Evolutionary conservation across 2,888 invertebrate species (phyloP).

Genomic region (Luperina nickerlii): DNA sequence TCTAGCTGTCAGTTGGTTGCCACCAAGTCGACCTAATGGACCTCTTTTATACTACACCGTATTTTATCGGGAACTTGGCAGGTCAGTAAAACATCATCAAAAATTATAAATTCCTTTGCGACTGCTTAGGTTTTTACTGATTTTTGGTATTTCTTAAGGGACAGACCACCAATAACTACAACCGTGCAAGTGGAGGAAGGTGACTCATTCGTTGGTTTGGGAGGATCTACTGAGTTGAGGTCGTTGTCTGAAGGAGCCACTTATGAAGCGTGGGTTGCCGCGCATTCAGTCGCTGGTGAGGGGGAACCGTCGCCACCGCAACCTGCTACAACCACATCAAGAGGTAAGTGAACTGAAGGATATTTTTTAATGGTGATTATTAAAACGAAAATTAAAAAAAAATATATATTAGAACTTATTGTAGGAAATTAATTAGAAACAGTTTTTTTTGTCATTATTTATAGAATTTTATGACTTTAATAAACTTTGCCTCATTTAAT

Average conservation of each 20-base stretch:
- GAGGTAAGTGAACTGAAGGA: slow-evolving; percentile 85
- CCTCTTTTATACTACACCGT: slow-evolving; percentile 95
- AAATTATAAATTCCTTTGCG: background rate
- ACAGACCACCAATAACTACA: slow-evolving; percentile 86
- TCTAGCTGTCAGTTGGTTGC: slow-evolving; percentile 95
- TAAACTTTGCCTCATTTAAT: background rate
- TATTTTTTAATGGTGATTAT: background rate
- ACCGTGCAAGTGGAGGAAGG: slow-evolving; percentile 85
- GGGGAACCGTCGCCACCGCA: slow-evolving; percentile 94
- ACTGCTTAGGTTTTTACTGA: background rate
- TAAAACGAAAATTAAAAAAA: background rate
- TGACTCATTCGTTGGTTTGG: slow-evolving; percentile 83
- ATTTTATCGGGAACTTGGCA: slow-evolving; percentile 93
- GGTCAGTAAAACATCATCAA: slow-evolving; percentile 74
- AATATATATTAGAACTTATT: background rate
- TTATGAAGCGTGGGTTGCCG: slow-evolving; percentile 97
- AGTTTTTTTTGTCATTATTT: background rate
- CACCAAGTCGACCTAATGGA: slow-evolving; percentile 95
- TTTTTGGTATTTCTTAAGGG: slow-evolving; percentile 70
- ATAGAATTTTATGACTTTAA: background rate
- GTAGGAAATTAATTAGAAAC: background rate
- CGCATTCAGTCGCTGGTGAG: slow-evolving; percentile 95
- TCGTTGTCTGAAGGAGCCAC: slow-evolving; percentile 93
- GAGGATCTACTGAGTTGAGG: slow-evolving; percentile 91
- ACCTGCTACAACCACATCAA: slow-evolving; percentile 93